Evolutionary conservation across 2,888 invertebrate species (phyloP).

Genomic region (Copidosoma aretas): DNA sequence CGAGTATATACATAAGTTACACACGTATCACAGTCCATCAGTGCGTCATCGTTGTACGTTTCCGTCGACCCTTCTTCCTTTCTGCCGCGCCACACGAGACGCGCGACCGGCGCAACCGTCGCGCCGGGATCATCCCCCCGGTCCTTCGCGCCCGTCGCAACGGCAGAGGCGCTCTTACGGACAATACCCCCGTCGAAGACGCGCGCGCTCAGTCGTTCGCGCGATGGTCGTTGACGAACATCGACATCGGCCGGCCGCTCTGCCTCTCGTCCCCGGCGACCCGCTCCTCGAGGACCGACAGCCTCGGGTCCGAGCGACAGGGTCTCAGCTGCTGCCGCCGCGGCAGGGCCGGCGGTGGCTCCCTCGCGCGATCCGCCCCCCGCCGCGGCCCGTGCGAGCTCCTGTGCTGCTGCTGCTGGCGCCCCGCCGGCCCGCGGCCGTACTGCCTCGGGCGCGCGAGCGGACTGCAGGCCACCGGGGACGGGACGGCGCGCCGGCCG

Average conservation of each 20-base stretch:
- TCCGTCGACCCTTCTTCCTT: constrained; percentile 28
- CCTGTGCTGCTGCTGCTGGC: constrained; percentile 40
- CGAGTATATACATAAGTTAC: constrained; percentile 22
- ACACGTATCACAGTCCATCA: constrained; percentile 42
- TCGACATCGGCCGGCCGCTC: constrained; percentile 49
- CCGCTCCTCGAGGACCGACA: constrained; percentile 49
- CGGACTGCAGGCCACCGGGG: constrained; percentile 51
- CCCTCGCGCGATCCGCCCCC: constrained; percentile 56
- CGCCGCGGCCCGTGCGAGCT: constrained; percentile 48
- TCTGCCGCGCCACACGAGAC: neutral
- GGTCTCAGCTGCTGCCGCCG: constrained; percentile 46
- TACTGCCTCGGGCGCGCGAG: constrained; percentile 45
- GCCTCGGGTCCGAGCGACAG: constrained; percentile 56
- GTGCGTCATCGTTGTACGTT: constrained; percentile 36
- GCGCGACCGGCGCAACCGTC: too few relatives aligned
- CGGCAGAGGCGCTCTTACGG: too few relatives aligned
- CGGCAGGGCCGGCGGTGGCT: constrained; percentile 37
- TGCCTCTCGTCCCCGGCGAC: constrained; percentile 22
- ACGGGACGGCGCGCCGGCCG: neutral
- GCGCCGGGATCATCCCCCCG: too few relatives aligned
- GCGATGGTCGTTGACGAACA: constrained; percentile 54
- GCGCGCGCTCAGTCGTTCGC: neutral
- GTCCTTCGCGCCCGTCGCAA: too few relatives aligned
- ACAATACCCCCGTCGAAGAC: too few relatives aligned
- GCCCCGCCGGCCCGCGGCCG: constrained; percentile 16